These are phyloP conservation scores for Damaliscus lunatus DNA, from an alignment of 2,113 vertebrate species.

Conservation along the genomic window DNA sequence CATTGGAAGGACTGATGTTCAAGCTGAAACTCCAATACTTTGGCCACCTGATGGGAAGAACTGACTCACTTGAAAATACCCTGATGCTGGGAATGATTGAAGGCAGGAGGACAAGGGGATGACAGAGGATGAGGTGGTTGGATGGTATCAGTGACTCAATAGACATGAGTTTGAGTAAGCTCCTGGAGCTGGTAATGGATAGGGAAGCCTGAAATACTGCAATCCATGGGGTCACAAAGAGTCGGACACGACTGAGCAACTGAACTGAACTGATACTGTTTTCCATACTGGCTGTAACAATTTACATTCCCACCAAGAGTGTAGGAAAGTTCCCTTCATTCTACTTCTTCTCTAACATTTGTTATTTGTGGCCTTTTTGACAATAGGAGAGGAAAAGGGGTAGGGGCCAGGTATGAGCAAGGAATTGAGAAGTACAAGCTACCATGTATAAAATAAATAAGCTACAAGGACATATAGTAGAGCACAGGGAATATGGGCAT, in stretches of 20 bases:
- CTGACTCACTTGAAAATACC: background rate
- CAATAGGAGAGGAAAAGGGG: background rate
- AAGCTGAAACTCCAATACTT: background rate
- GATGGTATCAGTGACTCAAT: background rate
- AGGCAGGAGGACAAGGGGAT: background rate
- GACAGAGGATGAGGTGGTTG: background rate
- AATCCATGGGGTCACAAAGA: background rate
- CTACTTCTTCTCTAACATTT: background rate
- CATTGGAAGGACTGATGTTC: background rate
- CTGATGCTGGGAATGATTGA: background rate
- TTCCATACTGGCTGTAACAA: background rate
- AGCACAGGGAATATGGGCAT: background rate
- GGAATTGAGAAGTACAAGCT: background rate
- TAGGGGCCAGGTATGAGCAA: background rate
- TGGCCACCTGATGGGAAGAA: background rate
- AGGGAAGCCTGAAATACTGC: background rate
- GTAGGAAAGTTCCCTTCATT: background rate
- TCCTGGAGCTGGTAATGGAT: background rate
- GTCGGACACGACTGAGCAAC: fast-evolving
- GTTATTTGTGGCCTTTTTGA: background rate
- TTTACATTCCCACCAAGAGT: background rate
- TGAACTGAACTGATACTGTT: background rate
- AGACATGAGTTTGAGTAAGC: background rate
- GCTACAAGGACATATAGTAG: background rate
- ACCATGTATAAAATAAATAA: background rate